These are phyloP conservation scores for Morelia viridis DNA, from an alignment of 2,797 vertebrate species.

Conservation along the genomic window DNA sequence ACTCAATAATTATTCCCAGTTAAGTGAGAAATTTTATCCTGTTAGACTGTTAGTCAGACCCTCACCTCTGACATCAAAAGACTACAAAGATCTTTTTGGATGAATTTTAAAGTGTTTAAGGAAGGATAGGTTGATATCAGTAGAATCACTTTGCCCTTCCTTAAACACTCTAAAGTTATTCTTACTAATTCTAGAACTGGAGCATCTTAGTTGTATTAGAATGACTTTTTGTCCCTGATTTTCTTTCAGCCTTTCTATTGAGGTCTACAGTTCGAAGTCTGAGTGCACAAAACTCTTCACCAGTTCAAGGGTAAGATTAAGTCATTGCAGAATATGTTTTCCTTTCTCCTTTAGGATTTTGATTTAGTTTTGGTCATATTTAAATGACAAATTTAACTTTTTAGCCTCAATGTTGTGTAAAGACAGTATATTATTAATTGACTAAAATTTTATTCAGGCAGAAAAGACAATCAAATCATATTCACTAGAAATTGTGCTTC, in stretches of 20 bases:
- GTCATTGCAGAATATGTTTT: not conserved
- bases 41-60: not conserved
- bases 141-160: not conserved
- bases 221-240: conserved; percentile 2
- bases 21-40: not conserved
- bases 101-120: not conserved
- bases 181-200: not conserved
- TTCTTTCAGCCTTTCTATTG: conserved; percentile 56
- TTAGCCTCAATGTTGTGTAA: not conserved
- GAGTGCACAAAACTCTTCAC: conserved; percentile 52
- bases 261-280: conserved; percentile 22
- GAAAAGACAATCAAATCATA: not conserved
- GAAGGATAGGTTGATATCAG: not conserved
- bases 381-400: not conserved
- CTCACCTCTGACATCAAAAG: not conserved
- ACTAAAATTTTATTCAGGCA: not conserved
- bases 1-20: not conserved
- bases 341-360: not conserved
- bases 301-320: conserved; percentile 64
- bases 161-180: not conserved
- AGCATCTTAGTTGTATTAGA: not conserved
- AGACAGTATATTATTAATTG: not conserved
- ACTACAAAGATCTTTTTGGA: rapidly evolving
- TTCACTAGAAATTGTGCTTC: not conserved
- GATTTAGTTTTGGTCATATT: not conserved